phyloP scores from a whole-genome alignment of 1,140 invertebrate genomes.

The Saccostrea glomerata region DNA sequence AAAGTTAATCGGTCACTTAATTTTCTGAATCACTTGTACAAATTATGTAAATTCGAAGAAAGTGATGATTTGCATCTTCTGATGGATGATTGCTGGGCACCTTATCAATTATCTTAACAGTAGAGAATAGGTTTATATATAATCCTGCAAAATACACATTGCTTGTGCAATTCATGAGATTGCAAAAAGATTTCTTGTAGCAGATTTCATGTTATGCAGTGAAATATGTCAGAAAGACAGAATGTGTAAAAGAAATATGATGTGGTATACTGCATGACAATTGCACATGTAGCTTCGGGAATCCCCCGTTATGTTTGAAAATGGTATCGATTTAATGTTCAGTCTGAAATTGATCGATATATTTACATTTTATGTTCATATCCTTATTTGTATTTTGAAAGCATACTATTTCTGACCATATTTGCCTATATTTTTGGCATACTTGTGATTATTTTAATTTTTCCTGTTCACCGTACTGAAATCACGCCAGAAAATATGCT shows the following conservation, averaged over 20 bases:
- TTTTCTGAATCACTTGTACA: not conserved
- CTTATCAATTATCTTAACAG: not conserved
- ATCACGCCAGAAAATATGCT: not conserved
- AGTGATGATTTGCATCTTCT: not conserved
- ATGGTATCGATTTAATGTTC: not conserved
- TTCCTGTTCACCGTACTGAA: not conserved
- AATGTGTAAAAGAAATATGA: not conserved
- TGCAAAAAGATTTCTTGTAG: not conserved
- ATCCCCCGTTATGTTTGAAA: not conserved
- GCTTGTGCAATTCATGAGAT: not conserved
- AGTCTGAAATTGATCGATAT: not conserved
- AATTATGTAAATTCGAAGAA: not conserved
- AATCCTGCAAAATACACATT: not conserved
- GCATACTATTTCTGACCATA: slow-evolving; percentile 18
- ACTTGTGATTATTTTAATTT: not conserved
- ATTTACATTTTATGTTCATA: not conserved
- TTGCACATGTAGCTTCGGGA: not conserved
- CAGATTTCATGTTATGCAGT: not conserved
- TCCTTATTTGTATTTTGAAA: not conserved
- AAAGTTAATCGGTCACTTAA: not conserved
- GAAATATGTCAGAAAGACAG: not conserved
- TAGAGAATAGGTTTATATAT: not conserved
- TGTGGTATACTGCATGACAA: not conserved
- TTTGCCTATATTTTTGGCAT: not conserved
- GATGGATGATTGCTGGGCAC: not conserved